phyloP scores from a whole-genome alignment of 2,888 invertebrate genomes.

The Aethes cnicana region DNA sequence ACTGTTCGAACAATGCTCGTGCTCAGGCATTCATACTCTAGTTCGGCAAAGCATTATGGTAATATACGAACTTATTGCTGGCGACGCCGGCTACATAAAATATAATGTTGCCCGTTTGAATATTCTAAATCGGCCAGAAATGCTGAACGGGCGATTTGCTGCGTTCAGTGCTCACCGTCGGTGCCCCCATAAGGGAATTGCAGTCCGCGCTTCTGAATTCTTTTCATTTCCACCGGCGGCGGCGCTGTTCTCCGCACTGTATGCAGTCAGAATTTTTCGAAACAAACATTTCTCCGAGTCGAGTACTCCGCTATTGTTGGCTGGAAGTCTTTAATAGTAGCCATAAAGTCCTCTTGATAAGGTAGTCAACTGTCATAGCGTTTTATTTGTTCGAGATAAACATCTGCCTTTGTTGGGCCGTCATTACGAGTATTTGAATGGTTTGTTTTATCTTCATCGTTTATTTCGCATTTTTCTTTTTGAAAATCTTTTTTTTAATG shows the following conservation, averaged over 20 bases:
- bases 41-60: constrained; percentile 53
- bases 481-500: neutral
- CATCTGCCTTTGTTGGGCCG: constrained; percentile 37
- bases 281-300: constrained; percentile 21
- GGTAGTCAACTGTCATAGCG: constrained; percentile 35
- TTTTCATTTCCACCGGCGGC: constrained; percentile 18
- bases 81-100: constrained; percentile 56
- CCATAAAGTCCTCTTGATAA: constrained; percentile 29
- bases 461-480: constrained; percentile 19
- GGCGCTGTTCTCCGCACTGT: constrained; percentile 10
- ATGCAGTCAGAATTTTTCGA: constrained; percentile 21
- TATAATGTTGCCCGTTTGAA: constrained; percentile 64
- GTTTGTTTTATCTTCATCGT: constrained; percentile 25
- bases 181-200: constrained; percentile 37
- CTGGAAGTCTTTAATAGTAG: constrained; percentile 31
- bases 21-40: constrained; percentile 63
- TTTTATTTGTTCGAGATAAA: constrained; percentile 40
- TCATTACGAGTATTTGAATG: constrained; percentile 33
- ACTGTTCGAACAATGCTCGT: constrained; percentile 70
- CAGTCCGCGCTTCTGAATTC: constrained; percentile 42
- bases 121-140: constrained; percentile 56
- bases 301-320: constrained; percentile 26
- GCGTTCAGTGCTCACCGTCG: constrained; percentile 36
- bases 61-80: constrained; percentile 62
- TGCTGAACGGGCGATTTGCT: constrained; percentile 43